Evolutionary conservation across 2,888 invertebrate genomes (phyloP).

Genomic region (Zelleria hepariella): DNA sequence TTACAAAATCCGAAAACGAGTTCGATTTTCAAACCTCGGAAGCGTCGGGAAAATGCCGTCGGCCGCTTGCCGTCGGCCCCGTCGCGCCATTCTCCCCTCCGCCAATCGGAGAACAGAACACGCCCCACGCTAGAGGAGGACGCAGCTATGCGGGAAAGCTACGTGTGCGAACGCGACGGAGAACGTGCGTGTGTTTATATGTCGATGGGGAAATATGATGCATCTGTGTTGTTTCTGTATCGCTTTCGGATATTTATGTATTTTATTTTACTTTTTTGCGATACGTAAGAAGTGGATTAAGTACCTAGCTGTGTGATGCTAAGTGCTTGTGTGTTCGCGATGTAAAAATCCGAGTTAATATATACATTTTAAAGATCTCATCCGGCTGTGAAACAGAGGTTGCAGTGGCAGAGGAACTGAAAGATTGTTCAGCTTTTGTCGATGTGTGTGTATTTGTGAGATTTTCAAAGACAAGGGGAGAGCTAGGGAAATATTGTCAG

Average conservation of each 20-base stretch:
- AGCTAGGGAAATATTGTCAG: conserved; percentile 14
- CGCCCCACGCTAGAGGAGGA: conserved; percentile 46
- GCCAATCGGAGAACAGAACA: conserved; percentile 56
- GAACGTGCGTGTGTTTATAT: conserved; percentile 52
- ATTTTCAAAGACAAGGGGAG: conserved; percentile 50
- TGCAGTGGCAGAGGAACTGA: not conserved
- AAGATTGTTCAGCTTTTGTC: not conserved
- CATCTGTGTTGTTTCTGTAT: conserved; percentile 67
- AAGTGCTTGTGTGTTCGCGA: not conserved
- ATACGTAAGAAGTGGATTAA: conserved; percentile 48
- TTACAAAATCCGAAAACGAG: conserved; percentile 2
- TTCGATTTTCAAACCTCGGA: conserved; percentile 48
- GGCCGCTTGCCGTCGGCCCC: conserved; percentile 44
- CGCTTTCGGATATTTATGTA: conserved; percentile 60
- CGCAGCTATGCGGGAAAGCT: conserved; percentile 35
- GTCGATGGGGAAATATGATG: conserved; percentile 61
- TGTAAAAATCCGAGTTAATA: not conserved
- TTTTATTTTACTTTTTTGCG: conserved; percentile 33
- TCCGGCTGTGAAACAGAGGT: too few relatives aligned
- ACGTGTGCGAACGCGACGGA: conserved; percentile 28
- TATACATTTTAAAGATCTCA: too few relatives aligned
- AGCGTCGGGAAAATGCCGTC: conserved; percentile 67
- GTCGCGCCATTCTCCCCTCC: conserved; percentile 51
- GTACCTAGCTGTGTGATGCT: conserved; percentile 18
- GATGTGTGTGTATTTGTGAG: conserved; percentile 4